Percentiles rank a stretch among this genome's conserved stretches.
phyloP scores from a whole-genome alignment of 2,113 vertebrate species.

The Scophthalmus maximus region DNA sequence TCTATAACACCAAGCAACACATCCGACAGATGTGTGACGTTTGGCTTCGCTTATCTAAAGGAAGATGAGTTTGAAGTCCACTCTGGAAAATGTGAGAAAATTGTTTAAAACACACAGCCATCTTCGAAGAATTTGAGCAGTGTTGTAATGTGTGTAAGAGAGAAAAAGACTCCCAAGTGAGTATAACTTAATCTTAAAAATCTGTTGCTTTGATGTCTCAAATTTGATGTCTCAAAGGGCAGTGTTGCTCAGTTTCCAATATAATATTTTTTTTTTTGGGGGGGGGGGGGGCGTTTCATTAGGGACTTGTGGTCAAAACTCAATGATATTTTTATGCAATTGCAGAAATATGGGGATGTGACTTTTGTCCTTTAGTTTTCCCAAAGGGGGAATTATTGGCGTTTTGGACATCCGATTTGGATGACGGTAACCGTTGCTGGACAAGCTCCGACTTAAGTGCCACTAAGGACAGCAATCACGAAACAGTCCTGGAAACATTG shows the following conservation, averaged over 20 bases:
- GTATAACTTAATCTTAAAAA: slow-evolving; percentile 37
- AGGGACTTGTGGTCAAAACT: slow-evolving; percentile 50
- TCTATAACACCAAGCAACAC: slow-evolving; percentile 27
- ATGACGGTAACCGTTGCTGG: slow-evolving; percentile 44
- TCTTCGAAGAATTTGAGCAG: slow-evolving; percentile 7
- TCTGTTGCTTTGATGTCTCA: slow-evolving; percentile 23
- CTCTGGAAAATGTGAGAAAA: slow-evolving; percentile 8
- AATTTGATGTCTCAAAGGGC: slow-evolving; percentile 24
- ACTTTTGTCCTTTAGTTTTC: slow-evolving; percentile 50
- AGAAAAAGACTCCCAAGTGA: not conserved
- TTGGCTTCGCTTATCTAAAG: not conserved
- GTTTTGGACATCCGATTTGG: slow-evolving; percentile 52
- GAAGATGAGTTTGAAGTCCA: slow-evolving; percentile 12
- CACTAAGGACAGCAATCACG: slow-evolving; percentile 33
- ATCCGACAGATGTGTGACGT: slow-evolving; percentile 21
- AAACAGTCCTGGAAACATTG: slow-evolving; percentile 4
- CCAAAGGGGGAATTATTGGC: slow-evolving; percentile 48
- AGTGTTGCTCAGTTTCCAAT: slow-evolving; percentile 52
- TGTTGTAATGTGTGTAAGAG: not conserved
- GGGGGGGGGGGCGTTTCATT: no score
- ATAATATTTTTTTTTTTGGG: no score
- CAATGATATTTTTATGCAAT: slow-evolving; percentile 62
- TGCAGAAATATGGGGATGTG: slow-evolving; percentile 47
- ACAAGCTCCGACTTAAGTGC: slow-evolving; percentile 2
- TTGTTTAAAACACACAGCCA: not conserved